Evolutionary conservation across 2,113 vertebrate species (phyloP), one percentile per base, ranked within the genome.

Genomic region (Sinocyclocheilus maitianheensis): DNA sequence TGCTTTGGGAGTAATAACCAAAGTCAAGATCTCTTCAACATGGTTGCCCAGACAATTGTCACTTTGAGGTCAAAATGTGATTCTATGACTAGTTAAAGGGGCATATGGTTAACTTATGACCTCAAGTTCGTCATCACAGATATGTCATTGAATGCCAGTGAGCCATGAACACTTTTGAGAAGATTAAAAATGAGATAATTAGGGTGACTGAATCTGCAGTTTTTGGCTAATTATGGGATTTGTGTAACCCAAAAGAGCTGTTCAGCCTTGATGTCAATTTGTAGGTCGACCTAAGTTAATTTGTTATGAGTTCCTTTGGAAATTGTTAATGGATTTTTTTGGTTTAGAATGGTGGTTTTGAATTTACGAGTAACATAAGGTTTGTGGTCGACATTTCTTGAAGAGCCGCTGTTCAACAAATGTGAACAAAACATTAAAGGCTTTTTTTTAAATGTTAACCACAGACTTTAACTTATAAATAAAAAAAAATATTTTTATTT

Each of bases 51-150:
- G 30, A 55, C 79, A 67, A 55, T 43, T 65, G 74, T n/a, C 20
- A 75, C 46, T 20, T n/a, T 55, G 67, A 62, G 78, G 58, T 85
- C 60, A 77, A 81, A 88, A 77, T 85, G 78, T 88, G 37, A 81
- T 11, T 40, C 24, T 34, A 40, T 40, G 11, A 71, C 40, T 34
- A 71, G 46, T 55, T n/a, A 53, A 46, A 82, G 6, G 22, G 26
- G 18, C 12, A 11, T 37, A 55, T 5, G 24, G 65, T 26, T 58
- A 72, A 83, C 65, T 55, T 34, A 4, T 53, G 63, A 82, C 58
- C 77, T 69, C 26, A 65, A 20, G 63, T 71, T 84, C 14, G 48
- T 84, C 65, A 72, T 71, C 24, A 55, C 65, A 72, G 81, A 72
- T 83, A 83, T 55, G 51, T 75, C 82, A 26, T 60, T 74, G 82